phyloP scores from a whole-genome alignment of 53 echinoderm and acorn worm genomes.

The Zoroaster sp. region DNA sequence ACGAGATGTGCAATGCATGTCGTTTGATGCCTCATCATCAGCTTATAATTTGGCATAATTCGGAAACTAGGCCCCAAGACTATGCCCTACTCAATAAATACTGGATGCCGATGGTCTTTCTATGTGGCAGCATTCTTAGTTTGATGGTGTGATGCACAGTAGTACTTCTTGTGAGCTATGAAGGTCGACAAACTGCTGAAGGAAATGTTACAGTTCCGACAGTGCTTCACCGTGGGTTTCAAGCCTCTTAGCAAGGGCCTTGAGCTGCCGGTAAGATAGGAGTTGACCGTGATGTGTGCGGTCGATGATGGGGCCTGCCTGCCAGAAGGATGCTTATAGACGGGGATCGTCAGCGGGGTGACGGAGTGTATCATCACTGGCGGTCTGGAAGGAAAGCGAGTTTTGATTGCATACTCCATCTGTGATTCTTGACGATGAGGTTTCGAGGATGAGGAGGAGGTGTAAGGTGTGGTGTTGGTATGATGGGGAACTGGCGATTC shows the following conservation, averaged over 20 bases:
- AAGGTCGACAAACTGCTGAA: constrained; percentile 92
- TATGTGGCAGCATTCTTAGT: constrained; percentile 30
- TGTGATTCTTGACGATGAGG: neutral
- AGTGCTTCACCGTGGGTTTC: constrained; percentile 65
- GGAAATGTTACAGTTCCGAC: constrained; percentile 84
- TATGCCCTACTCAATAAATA: neutral
- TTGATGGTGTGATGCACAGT: constrained; percentile 74
- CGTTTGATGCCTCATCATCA: too few species aligned
- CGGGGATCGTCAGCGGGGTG: constrained; percentile 17
- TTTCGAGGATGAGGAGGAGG: neutral
- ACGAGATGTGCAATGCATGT: too few species aligned
- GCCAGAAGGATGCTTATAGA: constrained; percentile 7
- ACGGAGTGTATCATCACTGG: neutral
- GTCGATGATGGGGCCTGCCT: neutral
- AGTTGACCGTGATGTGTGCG: constrained; percentile 26
- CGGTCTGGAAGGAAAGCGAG: neutral
- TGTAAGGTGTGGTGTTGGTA: neutral
- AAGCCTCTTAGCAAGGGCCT: constrained; percentile 22
- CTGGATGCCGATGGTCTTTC: neutral
- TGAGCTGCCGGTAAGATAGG: constrained; percentile 26
- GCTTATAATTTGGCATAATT: too few species aligned
- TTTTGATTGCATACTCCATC: neutral
- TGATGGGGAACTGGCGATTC: neutral
- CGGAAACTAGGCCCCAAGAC: neutral
- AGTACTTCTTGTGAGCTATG: constrained; percentile 97